A percentile compares a stretch with the other conserved stretches of the same genome.
Evolutionary conservation across 1,140 invertebrate species (phyloP).

Genomic region (Drosophila miranda): DNA sequence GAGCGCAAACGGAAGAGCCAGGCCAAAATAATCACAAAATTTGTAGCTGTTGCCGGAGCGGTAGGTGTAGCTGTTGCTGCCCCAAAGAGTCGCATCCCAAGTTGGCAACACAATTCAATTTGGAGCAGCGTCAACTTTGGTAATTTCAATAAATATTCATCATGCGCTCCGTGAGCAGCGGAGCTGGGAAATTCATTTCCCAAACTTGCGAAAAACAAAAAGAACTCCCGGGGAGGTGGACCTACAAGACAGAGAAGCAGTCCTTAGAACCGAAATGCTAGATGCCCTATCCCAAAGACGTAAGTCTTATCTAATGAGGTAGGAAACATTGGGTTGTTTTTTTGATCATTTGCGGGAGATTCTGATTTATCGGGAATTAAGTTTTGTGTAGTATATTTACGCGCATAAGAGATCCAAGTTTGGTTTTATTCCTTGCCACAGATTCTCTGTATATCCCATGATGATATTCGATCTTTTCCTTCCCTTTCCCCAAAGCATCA

Average conservation of each 20-base stretch:
- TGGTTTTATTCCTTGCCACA: too few relatives aligned
- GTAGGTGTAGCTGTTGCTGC: background rate
- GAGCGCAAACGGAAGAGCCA: slow-evolving; percentile 13
- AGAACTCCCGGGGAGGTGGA: slow-evolving; percentile 1
- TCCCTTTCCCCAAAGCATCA: background rate
- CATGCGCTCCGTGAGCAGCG: slow-evolving; percentile 66
- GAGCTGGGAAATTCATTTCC: slow-evolving; percentile 61
- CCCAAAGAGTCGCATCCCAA: slow-evolving; percentile 48
- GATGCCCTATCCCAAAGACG: background rate
- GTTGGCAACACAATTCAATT: slow-evolving; percentile 80
- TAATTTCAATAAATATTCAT: slow-evolving; percentile 81
- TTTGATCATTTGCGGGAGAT: background rate
- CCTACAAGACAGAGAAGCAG: background rate
- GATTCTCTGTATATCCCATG: too few relatives aligned
- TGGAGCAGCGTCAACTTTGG: slow-evolving; percentile 69
- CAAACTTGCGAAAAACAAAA: slow-evolving; percentile 52
- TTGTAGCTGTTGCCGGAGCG: slow-evolving; percentile 14
- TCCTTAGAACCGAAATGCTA: background rate
- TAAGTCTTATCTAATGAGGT: too few relatives aligned
- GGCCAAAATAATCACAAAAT: slow-evolving; percentile 10
- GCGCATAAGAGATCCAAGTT: too few relatives aligned
- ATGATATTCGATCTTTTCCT: background rate
- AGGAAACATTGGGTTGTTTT: too few relatives aligned
- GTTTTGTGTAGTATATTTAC: background rate
- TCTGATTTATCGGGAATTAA: slow-evolving; percentile 3